Percentiles rank a stretch among this genome's conserved stretches.
Evolutionary conservation across 2,888 invertebrate genomes (phyloP).

Genomic region (Hypsopygia costalis): DNA sequence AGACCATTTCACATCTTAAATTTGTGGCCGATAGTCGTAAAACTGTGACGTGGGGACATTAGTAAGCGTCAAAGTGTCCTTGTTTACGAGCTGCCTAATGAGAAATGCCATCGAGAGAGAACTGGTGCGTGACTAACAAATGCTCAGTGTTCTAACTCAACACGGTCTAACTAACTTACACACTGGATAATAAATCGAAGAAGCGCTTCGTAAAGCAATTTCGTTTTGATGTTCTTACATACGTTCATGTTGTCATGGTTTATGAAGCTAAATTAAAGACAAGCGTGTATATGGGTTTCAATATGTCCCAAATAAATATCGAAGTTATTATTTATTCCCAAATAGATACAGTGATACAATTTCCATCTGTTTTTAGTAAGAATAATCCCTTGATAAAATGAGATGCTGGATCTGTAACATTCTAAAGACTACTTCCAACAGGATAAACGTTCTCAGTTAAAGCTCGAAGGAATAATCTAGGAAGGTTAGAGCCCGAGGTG

Average conservation of each 20-base stretch:
- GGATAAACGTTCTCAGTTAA: conserved; percentile 13
- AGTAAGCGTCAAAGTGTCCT: conserved; percentile 63
- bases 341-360: too few relatives aligned
- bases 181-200: neutral
- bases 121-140: conserved; percentile 57
- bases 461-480: conserved; percentile 51
- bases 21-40: conserved; percentile 58
- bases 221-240: conserved; percentile 21
- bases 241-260: conserved; percentile 20
- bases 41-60: conserved; percentile 61
- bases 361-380: too few relatives aligned
- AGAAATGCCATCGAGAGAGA: conserved; percentile 52
- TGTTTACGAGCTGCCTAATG: conserved; percentile 70
- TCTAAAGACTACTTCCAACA: neutral
- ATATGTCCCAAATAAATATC: too few relatives aligned
- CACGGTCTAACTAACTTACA: conserved; percentile 1
- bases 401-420: neutral
- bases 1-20: conserved; percentile 43
- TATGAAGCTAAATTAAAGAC: conserved; percentile 8
- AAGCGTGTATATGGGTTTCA: too few relatives aligned
- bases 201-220: neutral
- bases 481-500: conserved; percentile 40
- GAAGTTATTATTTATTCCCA: too few relatives aligned
- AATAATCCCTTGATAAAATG: too few relatives aligned
- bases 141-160: conserved; percentile 36